Evolutionary conservation across 2,797 vertebrate species (phyloP).

Genomic region (Ptychobarbus kaznakovi): DNA sequence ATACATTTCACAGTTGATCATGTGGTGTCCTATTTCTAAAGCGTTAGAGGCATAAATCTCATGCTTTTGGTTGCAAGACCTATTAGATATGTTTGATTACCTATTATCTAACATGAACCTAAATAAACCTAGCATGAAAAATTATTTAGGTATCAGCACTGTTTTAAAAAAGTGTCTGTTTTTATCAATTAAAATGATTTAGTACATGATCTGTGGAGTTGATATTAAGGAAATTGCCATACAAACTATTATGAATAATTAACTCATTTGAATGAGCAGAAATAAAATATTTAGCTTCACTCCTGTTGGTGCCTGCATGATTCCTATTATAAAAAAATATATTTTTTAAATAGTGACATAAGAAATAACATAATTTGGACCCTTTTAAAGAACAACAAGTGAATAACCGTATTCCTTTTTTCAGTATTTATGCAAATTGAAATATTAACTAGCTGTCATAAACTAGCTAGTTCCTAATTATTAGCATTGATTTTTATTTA

Average conservation of each 20-base stretch:
- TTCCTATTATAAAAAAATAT: not conserved
- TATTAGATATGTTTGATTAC: conserved; percentile 9
- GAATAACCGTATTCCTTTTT: not conserved
- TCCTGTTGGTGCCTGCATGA: not conserved
- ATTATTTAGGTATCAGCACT: not conserved
- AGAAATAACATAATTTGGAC: not conserved
- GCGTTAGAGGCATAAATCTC: conserved; percentile 12
- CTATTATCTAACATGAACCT: not conserved
- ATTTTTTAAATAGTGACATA: too few relatives aligned
- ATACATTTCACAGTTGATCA: conserved; percentile 25
- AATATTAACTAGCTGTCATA: not conserved
- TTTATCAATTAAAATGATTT: not conserved
- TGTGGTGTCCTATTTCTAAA: conserved; percentile 5
- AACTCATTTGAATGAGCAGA: not conserved
- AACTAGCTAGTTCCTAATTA: not conserved
- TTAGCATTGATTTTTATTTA: not conserved
- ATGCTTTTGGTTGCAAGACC: conserved; percentile 8
- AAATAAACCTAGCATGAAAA: conserved; percentile 11
- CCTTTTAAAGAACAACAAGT: not conserved
- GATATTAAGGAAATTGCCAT: not conserved
- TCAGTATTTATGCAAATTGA: not conserved
- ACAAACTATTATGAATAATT: not conserved
- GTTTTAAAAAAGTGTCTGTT: not conserved
- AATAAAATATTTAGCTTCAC: not conserved
- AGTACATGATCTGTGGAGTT: not conserved